Base-by-base conservation (phyloP, 2,888 invertebrate species). In the Drosophila ustulata region DNA sequence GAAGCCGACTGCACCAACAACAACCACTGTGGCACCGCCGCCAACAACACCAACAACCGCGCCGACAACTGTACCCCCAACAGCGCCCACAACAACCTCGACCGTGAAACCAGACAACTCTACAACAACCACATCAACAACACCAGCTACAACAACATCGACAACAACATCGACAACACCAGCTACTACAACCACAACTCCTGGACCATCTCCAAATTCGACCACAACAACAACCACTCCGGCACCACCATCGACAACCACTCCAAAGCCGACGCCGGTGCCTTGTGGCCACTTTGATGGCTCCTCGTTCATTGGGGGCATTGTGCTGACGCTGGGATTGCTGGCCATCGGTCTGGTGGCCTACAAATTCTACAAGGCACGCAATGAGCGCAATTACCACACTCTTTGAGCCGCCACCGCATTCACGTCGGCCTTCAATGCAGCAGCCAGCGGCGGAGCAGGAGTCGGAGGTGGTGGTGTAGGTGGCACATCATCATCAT, bases 311-410 rank as follows among this genome's bases (percentile, higher is more conserved):
- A 94, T 96, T 72, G 98, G 97, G 32, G 98, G 98, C 46, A 97
- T 98, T 69, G 95, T 97, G 30, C 93, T 98, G 66, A 95, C 96
- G 7, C 92, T 95, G 25, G 97, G 97, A 34, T 92, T 97, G 23
- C 94, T 97, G 59, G 97, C 96, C 8, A 95, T 98, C 65, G 95
- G 95, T 3, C 95, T 96, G 92, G 95, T 97, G 88, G 96, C 96
- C 39, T 96, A 96, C 93, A 97, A 97, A 91, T 97, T 97, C 92
- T 98, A 97, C 93, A 96, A 96, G 92, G 95, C 96, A 71, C 95
- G 96, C 89, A 96, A 96, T 66, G 97, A 96, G 92, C 94, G 95
- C 81, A 97, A 97, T 93, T 98, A 98, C 92, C 97, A 97, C 90
- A 97, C 97, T 70, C 95, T 98, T 91, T 98, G 96, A 96, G 93